A percentile compares a stretch with the other conserved stretches of the same genome.
Evolutionary conservation across 2,888 invertebrate genomes (phyloP).

Genomic region (Anaspis maculata): DNA sequence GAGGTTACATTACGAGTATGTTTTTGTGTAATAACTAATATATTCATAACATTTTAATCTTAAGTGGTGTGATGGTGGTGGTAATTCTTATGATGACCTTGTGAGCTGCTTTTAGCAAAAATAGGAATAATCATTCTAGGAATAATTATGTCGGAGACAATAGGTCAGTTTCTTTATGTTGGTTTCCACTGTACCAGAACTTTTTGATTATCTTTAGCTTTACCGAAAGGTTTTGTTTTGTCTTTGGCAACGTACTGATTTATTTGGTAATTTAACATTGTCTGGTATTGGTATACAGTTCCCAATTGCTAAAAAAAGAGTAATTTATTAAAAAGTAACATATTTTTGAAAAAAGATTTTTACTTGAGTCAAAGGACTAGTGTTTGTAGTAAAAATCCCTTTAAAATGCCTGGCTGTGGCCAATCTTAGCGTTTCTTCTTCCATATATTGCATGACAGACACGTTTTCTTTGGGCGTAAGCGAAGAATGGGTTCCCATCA

Average conservation of each 20-base stretch:
- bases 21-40: too few species aligned
- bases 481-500: slow-evolving; percentile 72
- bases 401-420: slow-evolving; percentile 58
- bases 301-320: slow-evolving; percentile 64
- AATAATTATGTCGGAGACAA: too few species aligned
- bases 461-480: slow-evolving; percentile 68
- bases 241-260: slow-evolving; percentile 67
- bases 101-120: too few species aligned
- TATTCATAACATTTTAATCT: too few species aligned
- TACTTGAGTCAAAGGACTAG: slow-evolving; percentile 82
- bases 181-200: slow-evolving; percentile 75
- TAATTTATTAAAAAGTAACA: slow-evolving; percentile 4
- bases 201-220: slow-evolving; percentile 68
- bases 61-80: too few species aligned
- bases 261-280: slow-evolving; percentile 69
- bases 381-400: slow-evolving; percentile 81
- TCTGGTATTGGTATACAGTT: slow-evolving; percentile 66
- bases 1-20: too few species aligned
- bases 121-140: too few species aligned
- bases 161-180: too few species aligned
- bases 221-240: slow-evolving; percentile 63
- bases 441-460: slow-evolving; percentile 68
- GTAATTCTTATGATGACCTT: too few species aligned
- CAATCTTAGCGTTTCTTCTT: slow-evolving; percentile 60
- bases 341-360: slow-evolving; percentile 8